A percentile compares a stretch with the other conserved stretches of the same genome.
These are phyloP conservation scores for Ascidia mentula DNA, from an alignment of 23 tunicate genomes.

Conservation along the genomic window DNA sequence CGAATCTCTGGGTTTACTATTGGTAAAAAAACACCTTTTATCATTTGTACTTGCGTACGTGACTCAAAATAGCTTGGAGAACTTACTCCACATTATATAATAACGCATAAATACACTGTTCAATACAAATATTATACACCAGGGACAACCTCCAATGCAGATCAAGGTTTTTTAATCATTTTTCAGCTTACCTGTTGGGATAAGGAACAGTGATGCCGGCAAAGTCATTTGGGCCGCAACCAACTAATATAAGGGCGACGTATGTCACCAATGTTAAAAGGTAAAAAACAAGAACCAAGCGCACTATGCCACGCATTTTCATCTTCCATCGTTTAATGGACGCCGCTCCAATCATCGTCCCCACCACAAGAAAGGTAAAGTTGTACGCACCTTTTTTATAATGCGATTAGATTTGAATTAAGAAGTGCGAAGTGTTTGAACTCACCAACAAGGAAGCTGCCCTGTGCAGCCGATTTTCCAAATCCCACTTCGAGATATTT, in stretches of 20 bases:
- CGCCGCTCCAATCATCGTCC: constrained; percentile 62
- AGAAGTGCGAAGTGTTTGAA: background rate
- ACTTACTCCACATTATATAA: no score
- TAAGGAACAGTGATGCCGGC: constrained; percentile 78
- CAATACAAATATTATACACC: no score
- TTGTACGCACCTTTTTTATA: constrained; percentile 42
- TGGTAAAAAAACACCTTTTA: background rate
- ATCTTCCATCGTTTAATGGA: constrained; percentile 44
- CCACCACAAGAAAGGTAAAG: constrained; percentile 69
- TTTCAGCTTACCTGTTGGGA: constrained; percentile 23
- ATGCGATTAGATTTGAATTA: background rate
- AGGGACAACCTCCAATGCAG: no score
- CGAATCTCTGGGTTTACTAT: background rate
- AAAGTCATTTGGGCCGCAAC: constrained; percentile 45
- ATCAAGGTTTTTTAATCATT: no score
- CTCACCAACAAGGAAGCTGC: constrained; percentile 51
- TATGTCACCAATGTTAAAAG: constrained; percentile 8
- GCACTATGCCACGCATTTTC: constrained; percentile 37
- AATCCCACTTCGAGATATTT: constrained; percentile 74
- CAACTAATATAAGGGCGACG: constrained; percentile 25
- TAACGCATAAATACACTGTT: no score
- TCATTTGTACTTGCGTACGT: background rate
- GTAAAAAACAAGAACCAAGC: constrained; percentile 12
- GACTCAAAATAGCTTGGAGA: no score
- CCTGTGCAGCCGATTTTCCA: constrained; percentile 65